Evolutionary conservation across 1,140 invertebrate genomes (phyloP), one percentile per base, ranked within the genome.

Genomic region (Formica exsecta): DNA sequence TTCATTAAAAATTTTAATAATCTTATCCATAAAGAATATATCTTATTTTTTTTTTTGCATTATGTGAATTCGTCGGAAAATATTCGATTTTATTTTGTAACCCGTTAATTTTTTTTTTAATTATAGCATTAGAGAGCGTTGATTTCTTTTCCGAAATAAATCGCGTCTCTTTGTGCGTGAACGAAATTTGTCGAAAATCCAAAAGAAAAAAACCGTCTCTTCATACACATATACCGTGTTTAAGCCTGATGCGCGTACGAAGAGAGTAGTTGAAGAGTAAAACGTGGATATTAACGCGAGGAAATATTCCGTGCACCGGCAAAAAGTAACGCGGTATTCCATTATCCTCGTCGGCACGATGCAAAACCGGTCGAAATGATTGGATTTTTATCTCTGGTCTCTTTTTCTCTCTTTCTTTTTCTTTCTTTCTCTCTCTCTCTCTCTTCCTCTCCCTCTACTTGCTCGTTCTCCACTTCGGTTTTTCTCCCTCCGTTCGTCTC

Each of bases 311-410:
- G 91, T 93, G 86, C 90, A 93, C 85, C 89, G 88, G 91, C 90
- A 94, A 94, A 93, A 93, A 93, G 89, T 93, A 89, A 93, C 91
- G 92, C 91, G 91, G 90, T 93, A 93, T 93, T 93, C 92, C 93
- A 93, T 93, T 94, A 94, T 93, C 91, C 92, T 93, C 90, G 92
- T 91, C 91, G 89, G 91, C 84, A 68, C 89, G 92, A 93, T 92
- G 92, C 93, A 93, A 94, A 93, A 94, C 92, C 94, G 92, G 92
- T 93, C 92, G 93, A 94, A 94, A 94, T 92, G 93, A 94, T 94
- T 94, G 93, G 93, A 94, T 94, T 94, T 94, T 94, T 93, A 94
- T 94, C 90, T 92, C 74, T 64, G 91, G 85, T 92, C 92, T 88
- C 73, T 87, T 73, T 87, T 66, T 65, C 41, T 84, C 41, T 71